Percentiles rank a stretch among this genome's conserved stretches.
phyloP scores from a whole-genome alignment of 2,113 vertebrate genomes.

The Kryptolebias marmoratus region DNA sequence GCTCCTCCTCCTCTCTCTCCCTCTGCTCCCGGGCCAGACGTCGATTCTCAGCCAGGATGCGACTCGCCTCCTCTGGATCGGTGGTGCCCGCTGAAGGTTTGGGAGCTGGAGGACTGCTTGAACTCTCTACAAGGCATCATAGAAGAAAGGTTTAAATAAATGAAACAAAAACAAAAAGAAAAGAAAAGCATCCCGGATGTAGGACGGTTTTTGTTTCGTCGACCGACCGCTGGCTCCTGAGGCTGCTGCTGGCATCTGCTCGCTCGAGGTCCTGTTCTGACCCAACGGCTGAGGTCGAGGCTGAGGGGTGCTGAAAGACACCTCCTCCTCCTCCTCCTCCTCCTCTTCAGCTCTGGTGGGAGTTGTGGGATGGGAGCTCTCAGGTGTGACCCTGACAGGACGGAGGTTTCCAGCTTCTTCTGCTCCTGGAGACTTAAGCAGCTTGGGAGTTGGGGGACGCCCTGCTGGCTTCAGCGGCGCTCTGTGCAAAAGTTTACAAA shows the following conservation, averaged over 20 bases:
- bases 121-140: slow-evolving; percentile 41
- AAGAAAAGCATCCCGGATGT: not conserved
- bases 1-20: slow-evolving; percentile 90
- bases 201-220: not conserved
- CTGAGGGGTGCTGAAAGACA: slow-evolving; percentile 60
- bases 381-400: slow-evolving; percentile 80
- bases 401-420: slow-evolving; percentile 89
- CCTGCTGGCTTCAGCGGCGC: slow-evolving; percentile 79
- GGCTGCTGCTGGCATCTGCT: slow-evolving; percentile 20
- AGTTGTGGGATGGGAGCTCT: slow-evolving; percentile 53
- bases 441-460: slow-evolving; percentile 85
- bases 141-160: not conserved
- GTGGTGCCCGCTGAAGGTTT: slow-evolving; percentile 90
- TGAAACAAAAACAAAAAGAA: not conserved
- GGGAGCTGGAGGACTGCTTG: slow-evolving; percentile 60
- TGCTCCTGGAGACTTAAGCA: slow-evolving; percentile 78
- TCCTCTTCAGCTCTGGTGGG: slow-evolving; percentile 11
- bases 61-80: slow-evolving; percentile 91
- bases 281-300: slow-evolving; percentile 64
- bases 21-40: slow-evolving; percentile 92
- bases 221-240: slow-evolving; percentile 33
- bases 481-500: slow-evolving; percentile 47
- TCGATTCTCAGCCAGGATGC: slow-evolving; percentile 91
- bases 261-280: slow-evolving; percentile 61
- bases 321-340: slow-evolving; percentile 43